Evolutionary conservation across 2,113 vertebrate species (phyloP), one percentile per base, ranked within the genome.

Genomic region (Gambusia affinis): DNA sequence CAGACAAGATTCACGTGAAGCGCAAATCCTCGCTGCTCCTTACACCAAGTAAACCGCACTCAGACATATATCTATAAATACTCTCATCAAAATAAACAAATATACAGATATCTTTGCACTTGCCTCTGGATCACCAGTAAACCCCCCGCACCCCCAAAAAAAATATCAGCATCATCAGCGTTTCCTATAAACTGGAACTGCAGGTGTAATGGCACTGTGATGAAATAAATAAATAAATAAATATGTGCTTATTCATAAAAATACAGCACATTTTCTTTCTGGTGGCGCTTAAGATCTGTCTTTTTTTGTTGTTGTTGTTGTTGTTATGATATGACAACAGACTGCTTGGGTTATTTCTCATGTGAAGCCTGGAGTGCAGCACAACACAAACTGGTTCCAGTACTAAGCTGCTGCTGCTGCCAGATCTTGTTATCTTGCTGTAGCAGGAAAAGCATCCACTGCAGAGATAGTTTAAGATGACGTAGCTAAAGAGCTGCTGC

Each of bases 21-120:
- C 28, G 82, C 72, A 82, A 74, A 86, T 75, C 76, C 79, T 65
- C 83, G 67, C 82, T 65, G 62, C 73, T 77, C 79, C 72, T 86
- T 63, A 85, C 54, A 80, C 78, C 73, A 33, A 65, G 80, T 88
- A 88, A 82, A 90, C 89, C 86, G 73, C 84, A 86, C 71, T 85
- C 87, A 85, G 87, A 91, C 88, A 89, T 89, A 91, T 87, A 85
- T 88, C 87, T 70, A 75, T 89, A 92, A 91, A 91, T 91, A 91
- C 85, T 91, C 84, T 91, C 87, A 82, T 85, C 78, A 88, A 89
- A 90, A 91, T 90, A 92, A 89, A 90, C 84, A 80, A 79, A 77
- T 78, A 63, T 89, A 86, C 70, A 88, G 85, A 81, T 44, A 57
- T 88, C 77, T 87, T 81, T 84, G 78, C 88, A 79, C 74, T 61